Evolutionary conservation across 53 echinoderm and acorn worm species (phyloP).

Genomic region (Patiria pectinifera): DNA sequence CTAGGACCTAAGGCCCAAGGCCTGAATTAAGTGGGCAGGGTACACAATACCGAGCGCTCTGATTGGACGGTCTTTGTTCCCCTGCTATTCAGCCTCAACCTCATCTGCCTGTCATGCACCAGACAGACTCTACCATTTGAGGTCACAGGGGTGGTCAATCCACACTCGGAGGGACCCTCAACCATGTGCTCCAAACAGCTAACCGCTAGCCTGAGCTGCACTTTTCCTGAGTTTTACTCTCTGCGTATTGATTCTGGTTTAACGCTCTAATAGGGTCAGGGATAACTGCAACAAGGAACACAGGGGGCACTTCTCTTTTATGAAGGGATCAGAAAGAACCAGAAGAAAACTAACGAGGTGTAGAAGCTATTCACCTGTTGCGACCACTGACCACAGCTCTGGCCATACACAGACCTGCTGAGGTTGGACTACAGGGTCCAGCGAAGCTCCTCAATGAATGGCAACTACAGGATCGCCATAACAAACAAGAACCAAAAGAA

Average conservation of each 20-base stretch:
- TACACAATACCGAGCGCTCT: conserved; percentile 51
- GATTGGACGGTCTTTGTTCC: conserved; percentile 83
- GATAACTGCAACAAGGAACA: not conserved
- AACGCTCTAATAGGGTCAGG: not conserved
- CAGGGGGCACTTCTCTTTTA: not conserved
- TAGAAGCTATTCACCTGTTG: conserved; percentile 14
- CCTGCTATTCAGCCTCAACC: conserved; percentile 63
- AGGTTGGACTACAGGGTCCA: not conserved
- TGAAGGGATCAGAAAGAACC: not conserved
- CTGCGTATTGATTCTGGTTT: not conserved
- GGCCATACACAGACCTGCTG: not conserved
- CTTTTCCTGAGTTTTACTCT: not conserved
- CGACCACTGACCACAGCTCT: not conserved
- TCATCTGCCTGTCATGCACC: conserved; percentile 69
- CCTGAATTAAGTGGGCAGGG: conserved; percentile 41
- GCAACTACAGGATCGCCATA: not conserved
- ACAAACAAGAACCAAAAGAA: conserved; percentile 19
- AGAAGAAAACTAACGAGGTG: not conserved
- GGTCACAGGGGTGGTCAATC: conserved; percentile 56
- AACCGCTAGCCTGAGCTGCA: not conserved
- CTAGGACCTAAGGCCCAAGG: conserved; percentile 38
- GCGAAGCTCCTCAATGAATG: not conserved
- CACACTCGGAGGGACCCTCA: conserved; percentile 25
- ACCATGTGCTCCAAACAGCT: not conserved
- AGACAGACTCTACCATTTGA: conserved; percentile 81